Base-by-base conservation (phyloP, 2,888 invertebrate genomes). In the Panopea generosa region DNA sequence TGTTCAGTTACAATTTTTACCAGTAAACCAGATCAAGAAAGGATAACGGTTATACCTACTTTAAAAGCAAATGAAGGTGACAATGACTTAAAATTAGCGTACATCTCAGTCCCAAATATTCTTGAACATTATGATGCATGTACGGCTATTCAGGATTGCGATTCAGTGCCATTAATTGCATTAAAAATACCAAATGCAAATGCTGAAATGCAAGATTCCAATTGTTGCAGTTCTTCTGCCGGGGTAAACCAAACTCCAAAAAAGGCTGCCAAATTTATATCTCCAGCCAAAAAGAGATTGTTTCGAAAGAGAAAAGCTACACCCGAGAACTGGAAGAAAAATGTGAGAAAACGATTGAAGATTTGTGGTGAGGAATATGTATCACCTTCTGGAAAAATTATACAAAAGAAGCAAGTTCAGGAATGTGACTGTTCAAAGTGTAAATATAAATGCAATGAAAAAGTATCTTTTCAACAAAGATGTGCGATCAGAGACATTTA, bases 301-400 rank as follows among this genome's bases (percentile, higher is more conserved):
- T 47, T 49, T 33, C 29, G 67, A 26, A 68, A 68, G 40, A 14
- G 65, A 65, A 72, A 76, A 63, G 60, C 38, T 38, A 47, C 70
- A 33, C 60, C 67, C 20, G 47, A 65, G 29, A 49, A 53, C 1
- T 71, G 70, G 81, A 77, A 74, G 40, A 33, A 59, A 45, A 77
- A 74, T 68, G 43, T 81, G 2, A 40, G 77, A 43, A 81, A 81
- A 67, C 65, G 20, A 29, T 20, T 53, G 9, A 27, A 65, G 27
- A 4, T 55, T 20, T 38, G 33, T 20, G 75, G 75, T 2, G 33
- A 74, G 55, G 75, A 73, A 49, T 79, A 79, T 56, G 50, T 52
- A 1, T 52, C 62, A 9, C 27, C 52, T 16, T 59, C 22, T 47
- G 68, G 69, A 20, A 73, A 77, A 49, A 43, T 11, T 11, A 33